Conservation (phyloP, 2,113 vertebrate species). For the Percina caprodes region DNA sequence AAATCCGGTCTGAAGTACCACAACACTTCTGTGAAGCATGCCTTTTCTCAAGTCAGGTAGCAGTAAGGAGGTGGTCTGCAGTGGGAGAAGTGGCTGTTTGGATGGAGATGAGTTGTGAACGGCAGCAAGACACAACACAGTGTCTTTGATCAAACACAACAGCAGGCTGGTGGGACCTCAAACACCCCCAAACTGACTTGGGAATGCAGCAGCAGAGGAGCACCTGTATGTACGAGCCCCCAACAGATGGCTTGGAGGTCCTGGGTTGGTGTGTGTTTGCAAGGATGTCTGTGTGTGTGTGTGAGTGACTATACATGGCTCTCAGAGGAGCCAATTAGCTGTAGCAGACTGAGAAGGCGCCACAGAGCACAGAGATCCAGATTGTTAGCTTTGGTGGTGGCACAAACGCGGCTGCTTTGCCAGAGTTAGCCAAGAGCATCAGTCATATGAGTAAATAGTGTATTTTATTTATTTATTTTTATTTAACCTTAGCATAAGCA, state of each 20-base stretch:
- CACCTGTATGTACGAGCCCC: conserved; percentile 52
- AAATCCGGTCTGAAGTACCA: too few species aligned
- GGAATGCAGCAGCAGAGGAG: conserved; percentile 63
- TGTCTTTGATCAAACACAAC: conserved; percentile 43
- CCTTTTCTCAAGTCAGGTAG: not conserved
- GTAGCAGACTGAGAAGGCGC: conserved; percentile 57
- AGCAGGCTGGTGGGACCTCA: conserved; percentile 43
- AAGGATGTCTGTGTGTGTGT: conserved; percentile 18
- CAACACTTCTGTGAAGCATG: too few species aligned
- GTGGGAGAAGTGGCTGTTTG: not conserved
- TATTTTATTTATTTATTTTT: too few species aligned
- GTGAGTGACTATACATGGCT: conserved; percentile 24
- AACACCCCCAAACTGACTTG: conserved; percentile 80
- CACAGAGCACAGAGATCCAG: conserved; percentile 46
- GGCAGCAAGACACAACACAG: not conserved
- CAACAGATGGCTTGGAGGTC: conserved; percentile 66
- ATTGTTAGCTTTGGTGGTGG: conserved; percentile 37
- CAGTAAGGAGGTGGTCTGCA: not conserved
- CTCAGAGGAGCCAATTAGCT: conserved; percentile 79
- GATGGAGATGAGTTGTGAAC: conserved; percentile 15
- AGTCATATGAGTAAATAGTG: not conserved
- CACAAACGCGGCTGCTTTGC: conserved; percentile 21
- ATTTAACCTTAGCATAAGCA: too few species aligned
- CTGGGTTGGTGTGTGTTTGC: conserved; percentile 26
- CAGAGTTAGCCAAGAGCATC: conserved; percentile 25